Percentiles rank a stretch among this genome's conserved stretches.
Conservation (phyloP, 2,113 vertebrate species). For the Mustela nigripes region DNA sequence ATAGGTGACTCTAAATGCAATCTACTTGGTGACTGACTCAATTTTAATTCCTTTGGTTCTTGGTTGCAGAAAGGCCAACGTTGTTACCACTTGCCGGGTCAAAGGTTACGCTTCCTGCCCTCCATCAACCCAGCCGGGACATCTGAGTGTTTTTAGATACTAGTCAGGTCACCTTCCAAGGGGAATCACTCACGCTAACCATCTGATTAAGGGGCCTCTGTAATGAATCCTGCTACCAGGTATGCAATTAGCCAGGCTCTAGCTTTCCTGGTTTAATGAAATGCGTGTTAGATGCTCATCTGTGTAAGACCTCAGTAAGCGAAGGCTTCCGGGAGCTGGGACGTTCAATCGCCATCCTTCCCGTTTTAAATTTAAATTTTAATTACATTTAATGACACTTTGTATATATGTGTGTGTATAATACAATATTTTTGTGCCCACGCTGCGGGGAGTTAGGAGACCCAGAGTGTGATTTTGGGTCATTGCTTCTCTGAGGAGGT, state of each 20-base stretch:
- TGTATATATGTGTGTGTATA: background rate
- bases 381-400: background rate
- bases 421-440: background rate
- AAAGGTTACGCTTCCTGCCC: constrained; percentile 89
- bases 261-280: constrained; percentile 55
- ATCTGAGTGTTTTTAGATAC: constrained; percentile 85
- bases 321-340: background rate
- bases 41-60: constrained; percentile 85
- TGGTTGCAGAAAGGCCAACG: constrained; percentile 81
- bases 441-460: background rate
- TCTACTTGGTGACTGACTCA: constrained; percentile 84
- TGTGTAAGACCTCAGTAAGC: background rate
- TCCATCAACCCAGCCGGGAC: constrained; percentile 81
- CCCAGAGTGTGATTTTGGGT: background rate
- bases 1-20: constrained; percentile 84
- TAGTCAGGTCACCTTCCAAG: constrained; percentile 83
- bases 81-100: constrained; percentile 86
- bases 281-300: background rate
- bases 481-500: background rate
- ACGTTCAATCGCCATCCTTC: background rate
- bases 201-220: constrained; percentile 72
- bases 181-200: constrained; percentile 66
- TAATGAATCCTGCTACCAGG: constrained; percentile 65
- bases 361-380: background rate
- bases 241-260: background rate